phyloP scores from a whole-genome alignment of 2,888 invertebrate genomes.

The Miltochrista miniata region DNA sequence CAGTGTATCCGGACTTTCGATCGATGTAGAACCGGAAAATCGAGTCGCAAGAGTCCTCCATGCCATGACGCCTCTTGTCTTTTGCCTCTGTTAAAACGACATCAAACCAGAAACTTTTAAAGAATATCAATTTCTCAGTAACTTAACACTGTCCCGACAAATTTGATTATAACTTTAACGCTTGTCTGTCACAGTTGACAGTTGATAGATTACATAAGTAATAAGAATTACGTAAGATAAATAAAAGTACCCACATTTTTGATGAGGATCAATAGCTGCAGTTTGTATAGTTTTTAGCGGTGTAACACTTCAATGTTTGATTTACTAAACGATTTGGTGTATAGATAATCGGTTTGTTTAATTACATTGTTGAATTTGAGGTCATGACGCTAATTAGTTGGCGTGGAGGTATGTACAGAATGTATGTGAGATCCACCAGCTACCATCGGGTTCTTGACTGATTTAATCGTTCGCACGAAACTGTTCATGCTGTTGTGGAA shows the following conservation, averaged over 20 bases:
- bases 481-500: constrained; percentile 26
- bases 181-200: constrained; percentile 37
- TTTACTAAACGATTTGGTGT: constrained; percentile 38
- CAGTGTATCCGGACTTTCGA: too few species aligned
- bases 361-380: constrained; percentile 44
- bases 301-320: constrained; percentile 34
- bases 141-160: constrained; percentile 48
- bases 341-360: constrained; percentile 16
- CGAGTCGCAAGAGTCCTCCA: too few species aligned
- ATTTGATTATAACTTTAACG: constrained; percentile 51
- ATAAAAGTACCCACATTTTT: constrained; percentile 24
- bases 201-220: constrained; percentile 32
- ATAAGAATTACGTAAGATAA: constrained; percentile 34
- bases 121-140: constrained; percentile 39
- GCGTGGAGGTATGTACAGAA: constrained; percentile 62
- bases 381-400: constrained; percentile 54
- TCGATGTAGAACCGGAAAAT: too few species aligned
- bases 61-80: too few species aligned
- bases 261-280: constrained; percentile 13
- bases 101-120: too few species aligned
- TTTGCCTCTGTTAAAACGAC: too few species aligned
- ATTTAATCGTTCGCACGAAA: constrained; percentile 63
- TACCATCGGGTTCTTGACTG: constrained; percentile 53
- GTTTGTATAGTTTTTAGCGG: constrained; percentile 35
- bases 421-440: constrained; percentile 59